Conservation (phyloP, 2,888 invertebrate genomes). For the Drosophila sordidula region DNA sequence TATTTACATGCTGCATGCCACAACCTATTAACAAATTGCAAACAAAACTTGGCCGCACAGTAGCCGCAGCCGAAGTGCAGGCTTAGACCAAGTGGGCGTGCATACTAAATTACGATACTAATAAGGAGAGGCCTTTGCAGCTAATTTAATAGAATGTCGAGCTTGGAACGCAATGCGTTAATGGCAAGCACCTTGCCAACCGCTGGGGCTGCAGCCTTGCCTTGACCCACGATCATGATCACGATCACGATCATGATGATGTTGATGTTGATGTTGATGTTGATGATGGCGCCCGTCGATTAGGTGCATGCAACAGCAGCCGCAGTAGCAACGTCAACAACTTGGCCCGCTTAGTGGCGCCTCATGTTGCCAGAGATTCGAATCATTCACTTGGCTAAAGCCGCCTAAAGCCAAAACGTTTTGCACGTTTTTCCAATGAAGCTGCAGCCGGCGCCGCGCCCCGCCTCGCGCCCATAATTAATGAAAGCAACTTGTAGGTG, state of each 20-base stretch:
- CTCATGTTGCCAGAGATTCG: slow-evolving; percentile 61
- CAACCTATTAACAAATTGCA: slow-evolving; percentile 78
- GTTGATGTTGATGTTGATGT: slow-evolving; percentile 29
- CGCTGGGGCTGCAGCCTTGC: slow-evolving; percentile 30
- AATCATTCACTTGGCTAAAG: slow-evolving; percentile 76
- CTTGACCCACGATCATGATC: slow-evolving; percentile 69
- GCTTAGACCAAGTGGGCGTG: slow-evolving; percentile 66
- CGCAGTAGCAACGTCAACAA: slow-evolving; percentile 41
- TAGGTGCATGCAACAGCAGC: slow-evolving; percentile 73
- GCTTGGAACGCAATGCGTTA: slow-evolving; percentile 71
- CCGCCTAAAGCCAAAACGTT: slow-evolving; percentile 66
- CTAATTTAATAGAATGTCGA: slow-evolving; percentile 53
- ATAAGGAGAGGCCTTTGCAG: slow-evolving; percentile 69
- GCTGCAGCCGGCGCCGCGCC: slow-evolving; percentile 51
- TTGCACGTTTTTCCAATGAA: slow-evolving; percentile 81
- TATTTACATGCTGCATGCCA: slow-evolving; percentile 79
- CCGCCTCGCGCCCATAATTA: slow-evolving; percentile 68
- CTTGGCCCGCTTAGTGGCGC: slow-evolving; percentile 61
- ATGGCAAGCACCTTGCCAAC: slow-evolving; percentile 60
- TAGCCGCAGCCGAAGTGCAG: slow-evolving; percentile 15
- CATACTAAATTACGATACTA: slow-evolving; percentile 72
- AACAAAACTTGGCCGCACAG: slow-evolving; percentile 67
- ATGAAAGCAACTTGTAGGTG: slow-evolving; percentile 64
- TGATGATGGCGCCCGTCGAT: slow-evolving; percentile 74
- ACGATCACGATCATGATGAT: slow-evolving; percentile 18